Evolutionary conservation across 1,140 invertebrate species (phyloP).

Genomic region (Brachionus angularis): DNA sequence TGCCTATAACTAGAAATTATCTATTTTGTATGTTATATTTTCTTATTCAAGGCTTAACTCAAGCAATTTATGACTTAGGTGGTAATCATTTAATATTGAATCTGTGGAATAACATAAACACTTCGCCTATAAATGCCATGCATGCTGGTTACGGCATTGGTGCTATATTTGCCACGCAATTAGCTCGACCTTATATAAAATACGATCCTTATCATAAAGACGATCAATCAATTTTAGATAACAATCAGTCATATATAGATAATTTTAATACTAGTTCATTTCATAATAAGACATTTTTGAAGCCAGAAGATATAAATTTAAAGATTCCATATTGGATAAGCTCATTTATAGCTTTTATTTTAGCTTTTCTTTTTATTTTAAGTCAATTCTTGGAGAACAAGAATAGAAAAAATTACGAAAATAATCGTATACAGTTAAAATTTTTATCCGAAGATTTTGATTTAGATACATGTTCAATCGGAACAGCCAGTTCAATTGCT

Average conservation of each 20-base stretch:
- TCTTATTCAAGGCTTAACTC: constrained; percentile 4
- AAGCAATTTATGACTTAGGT: constrained; percentile 31
- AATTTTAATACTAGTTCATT: too few relatives aligned
- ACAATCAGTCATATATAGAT: too few relatives aligned
- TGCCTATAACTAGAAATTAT: constrained; percentile 34
- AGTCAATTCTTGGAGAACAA: constrained; percentile 4
- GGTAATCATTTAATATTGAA: constrained; percentile 28
- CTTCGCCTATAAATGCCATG: constrained; percentile 34
- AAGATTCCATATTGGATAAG: constrained; percentile 12
- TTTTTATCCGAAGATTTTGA: too few relatives aligned
- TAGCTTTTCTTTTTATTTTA: background rate
- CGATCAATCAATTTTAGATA: too few relatives aligned
- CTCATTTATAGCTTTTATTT: background rate
- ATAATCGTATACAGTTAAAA: background rate
- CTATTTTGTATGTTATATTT: background rate
- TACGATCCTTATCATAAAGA: constrained; percentile 7
- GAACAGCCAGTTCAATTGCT: background rate
- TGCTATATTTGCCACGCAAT: constrained; percentile 30
- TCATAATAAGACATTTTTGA: background rate
- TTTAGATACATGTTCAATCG: too few relatives aligned
- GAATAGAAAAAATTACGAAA: constrained; percentile 1
- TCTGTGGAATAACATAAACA: constrained; percentile 9
- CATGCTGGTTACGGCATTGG: constrained; percentile 43
- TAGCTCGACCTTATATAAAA: constrained; percentile 25
- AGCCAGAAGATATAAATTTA: background rate